Evolutionary conservation across 2,113 vertebrate species (phyloP).

Genomic region (Protobothrops mucrosquamatus): DNA sequence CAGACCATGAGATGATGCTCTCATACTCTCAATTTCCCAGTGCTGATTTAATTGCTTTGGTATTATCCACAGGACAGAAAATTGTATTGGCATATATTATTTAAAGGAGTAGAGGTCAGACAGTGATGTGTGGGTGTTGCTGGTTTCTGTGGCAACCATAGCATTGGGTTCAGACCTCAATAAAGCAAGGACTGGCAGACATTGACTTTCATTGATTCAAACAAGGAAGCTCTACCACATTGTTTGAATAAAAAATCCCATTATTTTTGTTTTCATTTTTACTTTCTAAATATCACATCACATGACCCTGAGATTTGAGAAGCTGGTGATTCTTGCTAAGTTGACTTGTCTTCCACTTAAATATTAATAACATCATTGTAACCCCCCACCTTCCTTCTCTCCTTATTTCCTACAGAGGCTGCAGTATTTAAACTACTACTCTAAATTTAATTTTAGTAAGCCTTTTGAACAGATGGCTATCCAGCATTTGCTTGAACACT

Average conservation of each 20-base stretch:
- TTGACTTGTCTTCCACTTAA: neutral
- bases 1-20: neutral
- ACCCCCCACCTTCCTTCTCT: neutral
- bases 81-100: neutral
- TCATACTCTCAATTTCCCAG: neutral
- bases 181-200: neutral
- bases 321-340: neutral
- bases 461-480: neutral
- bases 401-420: neutral
- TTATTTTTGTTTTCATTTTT: neutral
- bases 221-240: neutral
- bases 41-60: neutral
- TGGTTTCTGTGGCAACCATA: neutral
- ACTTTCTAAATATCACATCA: neutral
- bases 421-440: neutral
- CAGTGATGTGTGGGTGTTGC: neutral
- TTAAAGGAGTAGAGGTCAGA: neutral
- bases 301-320: neutral
- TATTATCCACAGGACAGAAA: neutral
- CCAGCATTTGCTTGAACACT: neutral
- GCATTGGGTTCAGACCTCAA: neutral
- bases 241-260: neutral
- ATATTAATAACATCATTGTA: neutral
- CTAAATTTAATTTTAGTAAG: neutral
- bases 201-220: neutral